Base-by-base conservation (phyloP, 1,140 invertebrate species). In the Drosophila nigrodunni region DNA sequence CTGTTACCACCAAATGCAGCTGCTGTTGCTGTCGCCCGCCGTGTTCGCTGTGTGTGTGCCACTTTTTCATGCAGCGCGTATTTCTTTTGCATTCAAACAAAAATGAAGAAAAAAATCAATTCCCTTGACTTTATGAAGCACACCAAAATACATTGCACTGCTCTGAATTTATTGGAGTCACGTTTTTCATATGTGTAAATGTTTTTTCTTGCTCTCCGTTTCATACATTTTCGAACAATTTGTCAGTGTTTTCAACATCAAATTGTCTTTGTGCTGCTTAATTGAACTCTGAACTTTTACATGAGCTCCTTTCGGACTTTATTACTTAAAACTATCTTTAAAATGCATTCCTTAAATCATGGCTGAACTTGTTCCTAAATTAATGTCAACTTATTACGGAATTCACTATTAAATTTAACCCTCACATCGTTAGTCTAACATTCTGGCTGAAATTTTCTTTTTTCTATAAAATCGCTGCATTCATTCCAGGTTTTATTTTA, bases 81-180 rank as follows among this genome's bases (percentile, higher is more conserved):
- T 58, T 75, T 49, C 73, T 25, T 67, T 61, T 30, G 25, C 25
- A 47, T 62, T 70, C 74, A 72, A 67, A 80, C 64, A 80, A 66
- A 67, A 70, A 57, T 59, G 71, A 75, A 76, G 64, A 68, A 68
- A 79, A 85, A 86, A 86, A 80, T 88, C 82, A 86, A 82, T 87
- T 82, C 82, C 46, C 60, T 54, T 77, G 69, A 60, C 55, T 68
- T 73, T 72, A 78, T 82, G 70, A 70, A 77, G 44, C 30, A 47
- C 55, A 41, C 43, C 65, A 66, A 61, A 43, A 44, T 41, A 41
- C 37, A 58, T 72, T 69, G 76, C 65, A 58, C 65, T 66, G 76
- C 65, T 11, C 7, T 34, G 61, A 37, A 67, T 79, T 67, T 62
- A 70, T 67, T 69, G 61, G 72, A 80, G 69, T 82, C 76, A 87